Evolutionary conservation across 2,888 invertebrate species (phyloP).

Genomic region (Cheilosia grossa): DNA sequence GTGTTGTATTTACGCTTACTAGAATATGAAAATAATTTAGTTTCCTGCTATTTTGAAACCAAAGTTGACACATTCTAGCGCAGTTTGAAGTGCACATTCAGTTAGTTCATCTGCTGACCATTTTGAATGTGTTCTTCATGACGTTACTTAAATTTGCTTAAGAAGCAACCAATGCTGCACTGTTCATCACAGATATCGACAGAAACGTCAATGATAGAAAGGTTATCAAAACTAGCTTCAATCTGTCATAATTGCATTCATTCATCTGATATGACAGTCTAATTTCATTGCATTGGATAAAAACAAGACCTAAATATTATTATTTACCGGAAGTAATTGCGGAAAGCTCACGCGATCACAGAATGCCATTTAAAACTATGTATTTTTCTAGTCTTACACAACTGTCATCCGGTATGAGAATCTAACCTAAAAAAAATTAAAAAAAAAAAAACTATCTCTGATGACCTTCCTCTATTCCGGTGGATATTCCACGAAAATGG

Average conservation of each 20-base stretch:
- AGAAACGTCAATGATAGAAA: too few relatives aligned
- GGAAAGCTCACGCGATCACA: slow-evolving; percentile 9
- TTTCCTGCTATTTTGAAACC: too few relatives aligned
- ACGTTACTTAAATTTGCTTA: too few relatives aligned
- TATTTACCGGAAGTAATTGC: slow-evolving; percentile 31
- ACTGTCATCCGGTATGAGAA: slow-evolving; percentile 32
- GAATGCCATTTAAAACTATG: background rate
- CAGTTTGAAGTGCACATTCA: too few relatives aligned
- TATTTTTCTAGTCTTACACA: background rate
- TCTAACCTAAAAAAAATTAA: slow-evolving; percentile 14
- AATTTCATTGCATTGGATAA: background rate
- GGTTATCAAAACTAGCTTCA: too few relatives aligned
- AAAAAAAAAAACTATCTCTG: background rate
- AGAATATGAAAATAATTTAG: too few relatives aligned
- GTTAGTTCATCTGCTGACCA: too few relatives aligned
- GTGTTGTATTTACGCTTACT: too few relatives aligned
- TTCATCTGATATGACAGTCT: background rate
- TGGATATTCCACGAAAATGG: slow-evolving; percentile 21
- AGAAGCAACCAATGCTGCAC: too few relatives aligned
- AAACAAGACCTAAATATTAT: background rate
- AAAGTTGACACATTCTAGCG: too few relatives aligned
- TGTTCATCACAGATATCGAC: too few relatives aligned
- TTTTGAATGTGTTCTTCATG: too few relatives aligned
- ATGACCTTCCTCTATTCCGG: slow-evolving; percentile 49
- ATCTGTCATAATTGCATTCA: background rate